A percentile compares a stretch with the other conserved stretches of the same genome.
These are phyloP conservation scores for Noctua fimbriata DNA, from an alignment of 2,888 invertebrate genomes.

Conservation along the genomic window DNA sequence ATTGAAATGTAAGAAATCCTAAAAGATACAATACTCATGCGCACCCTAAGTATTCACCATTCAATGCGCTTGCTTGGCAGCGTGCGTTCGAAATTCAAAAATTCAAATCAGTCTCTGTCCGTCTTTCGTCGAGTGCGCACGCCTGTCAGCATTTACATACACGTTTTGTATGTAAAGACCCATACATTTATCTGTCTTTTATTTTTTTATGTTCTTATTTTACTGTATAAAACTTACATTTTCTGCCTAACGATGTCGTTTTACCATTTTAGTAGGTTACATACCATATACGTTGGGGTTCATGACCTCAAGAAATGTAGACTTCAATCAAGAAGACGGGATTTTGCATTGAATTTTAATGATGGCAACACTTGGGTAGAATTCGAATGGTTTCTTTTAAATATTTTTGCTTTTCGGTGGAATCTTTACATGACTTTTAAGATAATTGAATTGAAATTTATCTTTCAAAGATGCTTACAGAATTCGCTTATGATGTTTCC, in stretches of 20 bases:
- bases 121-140: constrained; percentile 78
- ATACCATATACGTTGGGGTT: constrained; percentile 65
- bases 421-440: background rate
- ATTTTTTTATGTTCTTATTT: constrained; percentile 71
- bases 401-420: constrained; percentile 19
- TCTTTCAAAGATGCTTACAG: background rate
- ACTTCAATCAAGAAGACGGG: constrained; percentile 66
- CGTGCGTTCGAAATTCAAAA: constrained; percentile 80
- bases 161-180: constrained; percentile 72
- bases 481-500: background rate
- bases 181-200: constrained; percentile 75
- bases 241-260: constrained; percentile 84
- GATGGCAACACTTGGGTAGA: constrained; percentile 62
- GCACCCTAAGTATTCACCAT: constrained; percentile 81
- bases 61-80: constrained; percentile 83
- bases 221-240: constrained; percentile 79
- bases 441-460: background rate
- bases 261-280: constrained; percentile 78
- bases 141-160: constrained; percentile 86
- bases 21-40: constrained; percentile 52
- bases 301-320: constrained; percentile 65
- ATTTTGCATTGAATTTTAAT: constrained; percentile 67
- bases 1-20: background rate
- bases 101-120: constrained; percentile 88
- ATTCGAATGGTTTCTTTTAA: constrained; percentile 40